A percentile compares a stretch with the other conserved stretches of the same genome.
These are phyloP conservation scores for Muntiacus reevesi DNA, from an alignment of 2,113 vertebrate species.

Conservation along the genomic window DNA sequence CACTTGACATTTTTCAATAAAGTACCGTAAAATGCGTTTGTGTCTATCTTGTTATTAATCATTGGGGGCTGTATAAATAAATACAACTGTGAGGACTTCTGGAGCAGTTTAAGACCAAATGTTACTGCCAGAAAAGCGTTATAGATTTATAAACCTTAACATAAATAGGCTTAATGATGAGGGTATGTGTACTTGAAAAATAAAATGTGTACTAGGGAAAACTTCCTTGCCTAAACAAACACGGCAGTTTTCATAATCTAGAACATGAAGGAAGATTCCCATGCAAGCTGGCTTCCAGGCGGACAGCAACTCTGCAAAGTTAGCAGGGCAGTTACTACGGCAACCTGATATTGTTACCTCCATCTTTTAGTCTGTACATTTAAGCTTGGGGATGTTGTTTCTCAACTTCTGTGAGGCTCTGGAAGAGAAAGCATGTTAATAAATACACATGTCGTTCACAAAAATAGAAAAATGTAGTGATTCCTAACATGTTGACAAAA, in stretches of 20 bases:
- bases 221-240: not conserved
- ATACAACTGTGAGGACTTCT: conserved; percentile 29
- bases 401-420: not conserved
- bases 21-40: conserved; percentile 19
- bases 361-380: not conserved
- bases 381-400: not conserved
- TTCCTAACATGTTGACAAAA: conserved; percentile 34
- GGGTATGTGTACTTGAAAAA: conserved; percentile 38
- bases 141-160: not conserved
- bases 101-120: not conserved
- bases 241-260: not conserved
- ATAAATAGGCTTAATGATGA: not conserved
- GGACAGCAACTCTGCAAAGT: not conserved
- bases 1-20: conserved; percentile 46
- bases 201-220: not conserved
- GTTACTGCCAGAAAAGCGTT: not conserved
- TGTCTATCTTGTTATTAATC: conserved; percentile 47
- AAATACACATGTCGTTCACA: not conserved
- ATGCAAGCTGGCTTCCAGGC: not conserved
- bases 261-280: not conserved
- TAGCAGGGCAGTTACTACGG: not conserved
- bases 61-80: not conserved
- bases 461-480: not conserved
- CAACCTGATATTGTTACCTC: not conserved
- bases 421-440: conserved; percentile 8